These are phyloP conservation scores for Lepidostoma basale DNA, from an alignment of 1,140 invertebrate genomes.

Conservation along the genomic window DNA sequence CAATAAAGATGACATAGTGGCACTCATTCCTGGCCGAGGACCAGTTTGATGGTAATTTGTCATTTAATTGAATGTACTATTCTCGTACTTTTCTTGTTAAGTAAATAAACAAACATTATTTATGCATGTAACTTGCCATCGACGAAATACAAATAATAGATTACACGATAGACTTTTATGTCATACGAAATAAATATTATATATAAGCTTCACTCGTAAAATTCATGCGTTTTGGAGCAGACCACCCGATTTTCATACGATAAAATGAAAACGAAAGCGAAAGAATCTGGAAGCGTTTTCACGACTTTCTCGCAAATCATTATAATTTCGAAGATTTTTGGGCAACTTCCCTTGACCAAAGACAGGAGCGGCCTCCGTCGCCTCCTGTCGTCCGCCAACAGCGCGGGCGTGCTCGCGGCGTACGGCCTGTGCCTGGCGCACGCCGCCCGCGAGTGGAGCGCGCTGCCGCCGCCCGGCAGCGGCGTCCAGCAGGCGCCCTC, in stretches of 20 bases:
- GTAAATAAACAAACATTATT: background rate
- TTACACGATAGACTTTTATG: background rate
- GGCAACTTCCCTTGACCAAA: background rate
- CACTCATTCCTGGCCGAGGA: too few species aligned
- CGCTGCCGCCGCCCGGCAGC: too few species aligned
- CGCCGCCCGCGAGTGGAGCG: too few species aligned
- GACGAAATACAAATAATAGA: background rate
- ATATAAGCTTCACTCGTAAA: background rate
- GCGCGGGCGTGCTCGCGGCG: too few species aligned
- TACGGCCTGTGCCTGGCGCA: too few species aligned
- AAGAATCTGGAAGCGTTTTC: background rate
- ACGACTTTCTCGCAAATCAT: slow-evolving; percentile 3
- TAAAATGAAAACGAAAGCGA: background rate
- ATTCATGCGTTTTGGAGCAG: background rate
- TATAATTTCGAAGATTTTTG: slow-evolving; percentile 8
- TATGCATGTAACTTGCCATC: background rate
- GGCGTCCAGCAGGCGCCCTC: too few species aligned
- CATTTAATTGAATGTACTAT: too few species aligned
- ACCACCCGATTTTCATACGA: background rate
- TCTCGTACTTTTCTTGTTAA: too few species aligned
- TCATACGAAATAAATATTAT: background rate
- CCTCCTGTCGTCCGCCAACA: too few species aligned
- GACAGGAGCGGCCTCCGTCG: too few species aligned
- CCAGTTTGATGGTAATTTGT: too few species aligned
- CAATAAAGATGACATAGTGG: too few species aligned